Conservation (phyloP, 1,140 invertebrate species). For the Ceratosolen fusciceps region DNA sequence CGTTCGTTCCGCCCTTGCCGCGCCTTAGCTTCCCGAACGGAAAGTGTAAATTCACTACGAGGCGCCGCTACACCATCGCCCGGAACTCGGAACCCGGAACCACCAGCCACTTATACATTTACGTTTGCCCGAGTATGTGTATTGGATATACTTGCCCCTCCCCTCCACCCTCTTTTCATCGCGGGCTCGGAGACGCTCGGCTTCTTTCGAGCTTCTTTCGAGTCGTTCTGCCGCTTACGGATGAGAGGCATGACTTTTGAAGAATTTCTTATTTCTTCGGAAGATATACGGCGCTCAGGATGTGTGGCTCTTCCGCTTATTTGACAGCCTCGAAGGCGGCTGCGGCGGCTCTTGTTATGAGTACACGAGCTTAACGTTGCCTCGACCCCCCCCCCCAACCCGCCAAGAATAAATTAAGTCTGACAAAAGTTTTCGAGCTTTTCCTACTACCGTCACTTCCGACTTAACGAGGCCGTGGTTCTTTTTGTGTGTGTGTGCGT, state of each 20-base stretch:
- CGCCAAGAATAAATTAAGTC: constrained; percentile 45
- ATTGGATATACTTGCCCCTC: too few species aligned
- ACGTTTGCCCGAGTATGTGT: not conserved
- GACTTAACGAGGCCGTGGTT: not conserved
- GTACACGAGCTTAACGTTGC: constrained; percentile 18
- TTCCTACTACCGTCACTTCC: not conserved
- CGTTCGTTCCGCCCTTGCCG: not conserved
- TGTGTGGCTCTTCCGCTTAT: not conserved
- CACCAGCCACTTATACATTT: constrained; percentile 24
- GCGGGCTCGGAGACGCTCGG: too few species aligned
- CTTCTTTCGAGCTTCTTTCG: too few species aligned
- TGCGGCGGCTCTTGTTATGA: constrained; percentile 24
- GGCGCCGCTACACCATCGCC: not conserved
- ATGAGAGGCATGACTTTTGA: not conserved
- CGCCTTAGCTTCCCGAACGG: constrained; percentile 39
- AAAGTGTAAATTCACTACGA: constrained; percentile 44
- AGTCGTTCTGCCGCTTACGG: too few species aligned
- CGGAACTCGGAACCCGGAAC: not conserved
- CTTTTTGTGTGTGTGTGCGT: too few species aligned
- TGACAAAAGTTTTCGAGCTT: constrained; percentile 3
- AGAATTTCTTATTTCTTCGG: constrained; percentile 47
- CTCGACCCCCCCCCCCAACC: too few species aligned
- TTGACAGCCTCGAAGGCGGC: not conserved
- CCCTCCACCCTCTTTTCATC: too few species aligned
- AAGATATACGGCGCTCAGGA: constrained; percentile 6